Conservation (phyloP, 2,797 vertebrate genomes). For the Atherinosoma microstoma region DNA sequence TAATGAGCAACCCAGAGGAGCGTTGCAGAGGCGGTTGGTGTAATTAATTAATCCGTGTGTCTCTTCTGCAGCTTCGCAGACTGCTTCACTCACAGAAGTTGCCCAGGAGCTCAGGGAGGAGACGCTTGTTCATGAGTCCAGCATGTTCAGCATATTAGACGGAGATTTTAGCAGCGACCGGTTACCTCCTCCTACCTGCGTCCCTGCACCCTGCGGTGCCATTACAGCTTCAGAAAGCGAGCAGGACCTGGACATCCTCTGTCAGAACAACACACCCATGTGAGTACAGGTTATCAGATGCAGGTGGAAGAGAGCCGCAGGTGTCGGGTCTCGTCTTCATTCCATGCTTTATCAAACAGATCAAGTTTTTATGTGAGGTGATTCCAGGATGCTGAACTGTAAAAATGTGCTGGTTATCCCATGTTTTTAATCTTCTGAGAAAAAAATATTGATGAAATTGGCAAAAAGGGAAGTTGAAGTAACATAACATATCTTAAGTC, state of each 20-base stretch:
- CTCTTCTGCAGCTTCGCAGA: slow-evolving; percentile 20
- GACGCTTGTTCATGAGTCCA: slow-evolving; percentile 41
- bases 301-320: too few relatives aligned
- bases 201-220: slow-evolving; percentile 25
- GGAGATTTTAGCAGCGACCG: slow-evolving; percentile 43
- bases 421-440: not conserved
- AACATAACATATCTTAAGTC: too few relatives aligned
- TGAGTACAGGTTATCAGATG: slow-evolving; percentile 47
- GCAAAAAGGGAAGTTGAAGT: not conserved
- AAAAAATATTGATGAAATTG: not conserved
- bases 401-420: too few relatives aligned
- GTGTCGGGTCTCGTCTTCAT: not conserved
- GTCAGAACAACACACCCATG: slow-evolving; percentile 81
- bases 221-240: slow-evolving; percentile 50
- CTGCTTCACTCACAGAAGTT: slow-evolving; percentile 10
- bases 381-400: too few relatives aligned
- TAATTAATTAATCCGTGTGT: not conserved
- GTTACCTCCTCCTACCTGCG: slow-evolving; percentile 23
- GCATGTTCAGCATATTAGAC: not conserved
- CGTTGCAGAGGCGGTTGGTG: not conserved
- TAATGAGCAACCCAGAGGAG: slow-evolving; percentile 10
- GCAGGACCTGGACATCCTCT: slow-evolving; percentile 80
- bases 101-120: slow-evolving; percentile 57
- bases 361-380: too few relatives aligned
- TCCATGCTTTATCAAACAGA: too few relatives aligned